Evolutionary conservation across 2,113 vertebrate species (phyloP).

Genomic region (Entomyzon cyanotis): DNA sequence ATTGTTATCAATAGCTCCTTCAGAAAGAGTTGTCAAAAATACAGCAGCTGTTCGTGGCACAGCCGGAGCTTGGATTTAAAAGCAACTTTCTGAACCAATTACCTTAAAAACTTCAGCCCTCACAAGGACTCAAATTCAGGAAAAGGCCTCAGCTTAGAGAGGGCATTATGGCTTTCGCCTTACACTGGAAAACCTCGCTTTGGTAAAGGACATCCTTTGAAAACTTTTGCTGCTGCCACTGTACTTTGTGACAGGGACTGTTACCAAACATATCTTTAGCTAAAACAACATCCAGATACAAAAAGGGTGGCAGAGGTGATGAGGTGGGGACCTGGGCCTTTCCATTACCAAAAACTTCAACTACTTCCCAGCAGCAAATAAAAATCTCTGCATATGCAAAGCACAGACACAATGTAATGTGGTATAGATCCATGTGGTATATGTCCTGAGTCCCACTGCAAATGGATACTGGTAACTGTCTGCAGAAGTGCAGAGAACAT

Average conservation of each 20-base stretch:
- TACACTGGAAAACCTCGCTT: background rate
- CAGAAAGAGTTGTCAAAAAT: background rate
- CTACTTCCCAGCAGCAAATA: background rate
- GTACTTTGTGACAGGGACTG: background rate
- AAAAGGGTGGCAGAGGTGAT: background rate
- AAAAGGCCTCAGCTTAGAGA: background rate
- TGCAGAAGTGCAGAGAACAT: background rate
- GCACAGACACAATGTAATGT: background rate
- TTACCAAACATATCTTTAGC: background rate
- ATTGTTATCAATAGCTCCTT: background rate
- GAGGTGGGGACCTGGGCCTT: background rate
- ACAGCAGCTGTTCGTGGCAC: background rate
- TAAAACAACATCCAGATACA: background rate
- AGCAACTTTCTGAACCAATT: background rate
- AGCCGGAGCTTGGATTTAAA: background rate
- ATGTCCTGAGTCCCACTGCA: background rate
- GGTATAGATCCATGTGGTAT: background rate
- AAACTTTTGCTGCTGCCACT: background rate
- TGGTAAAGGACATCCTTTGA: background rate
- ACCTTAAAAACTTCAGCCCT: background rate
- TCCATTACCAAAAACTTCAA: background rate
- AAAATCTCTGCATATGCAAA: background rate
- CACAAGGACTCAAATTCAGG: background rate
- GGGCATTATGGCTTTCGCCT: background rate
- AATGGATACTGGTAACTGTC: background rate